Conservation (phyloP, 2,113 vertebrate species). For the Marmota monax region DNA sequence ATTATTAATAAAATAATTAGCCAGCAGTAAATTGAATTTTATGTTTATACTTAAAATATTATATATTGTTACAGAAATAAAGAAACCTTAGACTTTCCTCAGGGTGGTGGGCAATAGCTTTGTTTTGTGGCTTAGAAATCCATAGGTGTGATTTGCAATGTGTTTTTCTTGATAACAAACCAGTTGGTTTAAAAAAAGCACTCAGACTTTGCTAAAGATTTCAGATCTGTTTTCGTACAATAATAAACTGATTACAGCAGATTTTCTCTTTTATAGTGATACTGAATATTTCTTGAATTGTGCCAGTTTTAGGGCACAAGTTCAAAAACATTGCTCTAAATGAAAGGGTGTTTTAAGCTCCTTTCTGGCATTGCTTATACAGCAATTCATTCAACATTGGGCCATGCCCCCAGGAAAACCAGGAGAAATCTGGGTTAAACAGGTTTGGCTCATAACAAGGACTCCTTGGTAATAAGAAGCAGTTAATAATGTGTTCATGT, state of each 20-base stretch:
- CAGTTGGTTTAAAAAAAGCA: neutral
- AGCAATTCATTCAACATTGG: slow-evolving; percentile 13
- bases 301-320: neutral
- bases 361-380: neutral
- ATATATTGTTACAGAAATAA: neutral
- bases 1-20: slow-evolving; percentile 36
- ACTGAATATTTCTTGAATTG: slow-evolving; percentile 71
- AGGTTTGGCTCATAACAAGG: slow-evolving; percentile 21
- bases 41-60: neutral
- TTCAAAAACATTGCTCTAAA: neutral
- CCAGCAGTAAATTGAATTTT: neutral
- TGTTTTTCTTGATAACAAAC: slow-evolving; percentile 32
- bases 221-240: neutral
- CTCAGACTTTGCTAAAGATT: neutral
- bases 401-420: fast-evolving
- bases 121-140: slow-evolving; percentile 7
- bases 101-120: neutral
- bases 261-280: slow-evolving; percentile 34
- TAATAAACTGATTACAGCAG: slow-evolving; percentile 54
- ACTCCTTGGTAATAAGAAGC: slow-evolving; percentile 56
- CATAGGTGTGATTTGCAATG: slow-evolving; percentile 57
- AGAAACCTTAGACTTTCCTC: neutral
- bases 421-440: slow-evolving; percentile 56
- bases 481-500: slow-evolving; percentile 4
- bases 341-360: neutral